These are phyloP conservation scores for Semaprochilodus insignis DNA, from an alignment of 2,797 vertebrate species.

Conservation along the genomic window DNA sequence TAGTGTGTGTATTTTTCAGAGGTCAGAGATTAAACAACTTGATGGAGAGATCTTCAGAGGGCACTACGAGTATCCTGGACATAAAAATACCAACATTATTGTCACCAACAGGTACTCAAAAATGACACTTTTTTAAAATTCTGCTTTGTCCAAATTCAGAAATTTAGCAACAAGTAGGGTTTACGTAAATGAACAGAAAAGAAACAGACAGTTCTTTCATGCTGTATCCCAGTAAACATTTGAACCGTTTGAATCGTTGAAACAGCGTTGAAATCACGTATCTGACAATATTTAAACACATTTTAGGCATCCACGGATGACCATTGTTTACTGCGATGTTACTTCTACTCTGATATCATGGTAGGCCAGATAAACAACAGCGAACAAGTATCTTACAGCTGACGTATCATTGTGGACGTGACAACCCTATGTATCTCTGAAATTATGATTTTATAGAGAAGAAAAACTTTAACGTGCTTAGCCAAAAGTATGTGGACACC, in stretches of 20 bases:
- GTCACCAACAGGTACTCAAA: constrained; percentile 88
- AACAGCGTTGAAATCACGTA: too few species aligned
- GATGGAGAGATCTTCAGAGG: constrained; percentile 85
- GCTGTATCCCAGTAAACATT: too few species aligned
- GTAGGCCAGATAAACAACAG: not conserved
- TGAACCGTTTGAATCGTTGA: too few species aligned
- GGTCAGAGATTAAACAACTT: constrained; percentile 84
- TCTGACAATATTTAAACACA: too few species aligned
- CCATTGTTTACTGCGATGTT: too few species aligned
- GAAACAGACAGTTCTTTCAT: too few species aligned
- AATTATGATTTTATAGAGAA: too few species aligned
- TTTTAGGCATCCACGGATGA: too few species aligned
- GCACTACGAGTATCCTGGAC: constrained; percentile 78
- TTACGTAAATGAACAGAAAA: not conserved
- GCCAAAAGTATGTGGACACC: too few species aligned
- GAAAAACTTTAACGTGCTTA: not conserved
- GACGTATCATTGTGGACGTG: too few species aligned
- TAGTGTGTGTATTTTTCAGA: constrained; percentile 74
- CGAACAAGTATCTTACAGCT: not conserved
- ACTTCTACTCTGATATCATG: too few species aligned
- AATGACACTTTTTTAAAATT: not conserved
- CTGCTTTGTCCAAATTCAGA: not conserved
- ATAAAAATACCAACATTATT: constrained; percentile 82
- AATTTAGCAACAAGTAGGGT: not conserved
- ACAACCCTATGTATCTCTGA: too few species aligned